Evolutionary conservation across 2,113 vertebrate species (phyloP), one percentile per base, ranked within the genome.

Genomic region (Mirounga angustirostris): DNA sequence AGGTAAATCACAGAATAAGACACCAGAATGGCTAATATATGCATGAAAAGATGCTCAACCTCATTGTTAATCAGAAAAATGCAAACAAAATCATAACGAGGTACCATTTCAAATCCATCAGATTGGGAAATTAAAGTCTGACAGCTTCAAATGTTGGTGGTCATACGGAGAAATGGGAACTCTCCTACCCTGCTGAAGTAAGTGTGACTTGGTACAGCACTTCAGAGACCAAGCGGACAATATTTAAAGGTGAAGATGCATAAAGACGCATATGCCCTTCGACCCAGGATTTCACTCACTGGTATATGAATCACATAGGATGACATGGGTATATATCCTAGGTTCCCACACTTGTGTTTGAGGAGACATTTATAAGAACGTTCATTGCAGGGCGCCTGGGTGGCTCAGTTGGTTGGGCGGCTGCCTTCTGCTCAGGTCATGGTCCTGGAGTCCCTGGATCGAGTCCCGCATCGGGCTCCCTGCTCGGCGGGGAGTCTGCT

Each of bases 61-160:
- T 96, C 13, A 56, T 65, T 71, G 46, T 61, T 15, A 52, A 54
- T 61, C 73, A 80, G 43, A 21, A 79, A 54, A 90, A 90, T 67
- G 43, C 87, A 87, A 76, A 94, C n/a, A 26, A 93, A 93, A 40
- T 58, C 33, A 88, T 33, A 85, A 52, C 22, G 56, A 95, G 36
- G 59, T 69, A 54, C 18, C 43, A 92, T 78, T 81, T 89, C 5
- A 87, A 56, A 87, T 24, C 7, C 40, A 79, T 43, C 36, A 59
- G 63, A 14, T n/a, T 80, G 89, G 56, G 71, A 74, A 89, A 89
- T 71, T 84, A 78, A 69, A 80, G 54, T 56, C 69, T 61, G 82
- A 83, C 28, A 40, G 76, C 83, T 71, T 67, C 28, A 54, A 67
- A 59, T 54, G 22, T n/a, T 80, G 54, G 67, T 69, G 67, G 82